Base-by-base conservation (phyloP, 2,797 vertebrate species). In the Tamandua tetradactyla region DNA sequence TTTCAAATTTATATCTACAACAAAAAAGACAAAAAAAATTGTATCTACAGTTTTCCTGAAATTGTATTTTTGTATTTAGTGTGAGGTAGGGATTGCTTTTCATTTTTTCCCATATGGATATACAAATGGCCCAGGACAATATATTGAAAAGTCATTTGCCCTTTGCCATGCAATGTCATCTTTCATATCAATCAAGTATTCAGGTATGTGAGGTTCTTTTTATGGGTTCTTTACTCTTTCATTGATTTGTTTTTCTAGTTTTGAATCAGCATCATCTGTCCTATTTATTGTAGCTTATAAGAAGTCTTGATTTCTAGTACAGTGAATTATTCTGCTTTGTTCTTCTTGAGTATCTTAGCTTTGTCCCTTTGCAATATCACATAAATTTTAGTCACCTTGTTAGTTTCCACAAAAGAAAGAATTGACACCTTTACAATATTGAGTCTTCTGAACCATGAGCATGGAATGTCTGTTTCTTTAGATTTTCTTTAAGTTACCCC, bases 381-480 rank as follows among this genome's bases (percentile, higher is more conserved):
- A 71, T 89, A 86, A 8, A 81, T 59, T 89, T 86, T 91, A 91
- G 76, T 86, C n/a, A 69, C 40, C 59, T 89, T 22, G 20, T 81
- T 25, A 68, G 40, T 71, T 69, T 81, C 86, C 55, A 92, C 61
- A 91, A 91, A 91, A 88, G 57, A 20, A 93, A 81, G 32, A 52
- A 68, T 2, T 69, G 49, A 68, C 35, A 18, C 62, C 32, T 78
- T 93, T 82, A 89, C 8, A 30, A 32, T 76, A 86, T 6, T 66
- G 47, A 80, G 14, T 72, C 32, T 74, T 84, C 85, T 61, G 55
- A 87, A n/a, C 74, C 25, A 47, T 47, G 79, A 91, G 55, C 37
- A 76, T 25, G 14, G 4, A 55, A 61, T 79, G 55, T 15, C 59
- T 93, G 47, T 84, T 68, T 76, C 44, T 59, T 91, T 92, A 71